These are phyloP conservation scores for Leucosticte australis DNA, from an alignment of 2,113 vertebrate species.

Conservation along the genomic window DNA sequence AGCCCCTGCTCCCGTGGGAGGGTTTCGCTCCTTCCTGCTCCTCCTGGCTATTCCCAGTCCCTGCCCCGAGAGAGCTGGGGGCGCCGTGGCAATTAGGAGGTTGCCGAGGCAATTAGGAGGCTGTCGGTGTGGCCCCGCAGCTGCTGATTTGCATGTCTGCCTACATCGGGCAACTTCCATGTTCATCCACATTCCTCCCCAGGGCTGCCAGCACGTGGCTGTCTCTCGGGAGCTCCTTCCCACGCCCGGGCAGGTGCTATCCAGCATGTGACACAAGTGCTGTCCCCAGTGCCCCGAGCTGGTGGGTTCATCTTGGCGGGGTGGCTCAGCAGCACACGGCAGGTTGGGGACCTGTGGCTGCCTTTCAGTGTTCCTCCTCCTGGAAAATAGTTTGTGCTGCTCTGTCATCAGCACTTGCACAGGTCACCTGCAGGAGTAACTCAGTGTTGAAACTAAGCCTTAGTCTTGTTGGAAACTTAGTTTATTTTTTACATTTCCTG, in stretches of 20 bases:
- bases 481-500: background rate
- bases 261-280: rapidly evolving
- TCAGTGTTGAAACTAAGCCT: background rate
- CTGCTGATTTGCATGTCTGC: constrained; percentile 44
- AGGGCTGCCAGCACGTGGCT: background rate
- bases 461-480: background rate
- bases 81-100: background rate
- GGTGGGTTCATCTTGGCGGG: rapidly evolving
- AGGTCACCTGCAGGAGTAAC: background rate
- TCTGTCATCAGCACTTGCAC: background rate
- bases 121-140: background rate
- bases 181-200: background rate
- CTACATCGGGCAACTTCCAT: background rate
- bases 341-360: background rate
- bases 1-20: background rate
- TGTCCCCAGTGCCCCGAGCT: rapidly evolving
- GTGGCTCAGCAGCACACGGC: background rate
- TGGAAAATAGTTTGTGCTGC: background rate
- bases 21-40: background rate
- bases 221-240: background rate
- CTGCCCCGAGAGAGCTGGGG: background rate
- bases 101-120: background rate
- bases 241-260: background rate
- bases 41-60: background rate
- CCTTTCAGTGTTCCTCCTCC: background rate